Conservation (phyloP, 2,113 vertebrate genomes). For the Brevimyrus niger region DNA sequence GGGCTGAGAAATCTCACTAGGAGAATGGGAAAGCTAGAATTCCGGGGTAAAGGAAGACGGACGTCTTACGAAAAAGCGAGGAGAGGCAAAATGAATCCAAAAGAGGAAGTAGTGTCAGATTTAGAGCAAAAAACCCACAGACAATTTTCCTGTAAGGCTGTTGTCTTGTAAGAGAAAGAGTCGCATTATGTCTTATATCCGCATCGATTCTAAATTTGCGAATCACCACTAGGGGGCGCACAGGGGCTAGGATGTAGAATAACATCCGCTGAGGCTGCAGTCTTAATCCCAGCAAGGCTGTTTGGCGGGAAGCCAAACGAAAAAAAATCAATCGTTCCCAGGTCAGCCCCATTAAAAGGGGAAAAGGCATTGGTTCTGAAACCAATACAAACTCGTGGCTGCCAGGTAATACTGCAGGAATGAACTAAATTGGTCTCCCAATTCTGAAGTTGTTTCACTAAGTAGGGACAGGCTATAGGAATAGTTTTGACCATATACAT, state of each 20-base stretch:
- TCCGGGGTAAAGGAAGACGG: background rate
- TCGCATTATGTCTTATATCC: background rate
- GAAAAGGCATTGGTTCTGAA: background rate
- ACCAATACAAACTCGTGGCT: background rate
- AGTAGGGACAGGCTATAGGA: background rate
- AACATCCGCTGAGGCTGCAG: background rate
- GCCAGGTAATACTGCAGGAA: background rate
- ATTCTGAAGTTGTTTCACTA: background rate
- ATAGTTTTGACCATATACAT: background rate
- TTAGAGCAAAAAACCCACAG: background rate
- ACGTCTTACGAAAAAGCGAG: too few species aligned
- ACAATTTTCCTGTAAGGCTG: background rate
- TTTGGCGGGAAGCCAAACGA: background rate
- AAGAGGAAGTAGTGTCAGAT: background rate
- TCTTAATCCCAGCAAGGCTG: background rate
- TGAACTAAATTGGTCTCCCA: background rate
- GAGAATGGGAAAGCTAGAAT: background rate
- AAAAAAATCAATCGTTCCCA: background rate
- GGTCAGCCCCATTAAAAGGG: background rate
- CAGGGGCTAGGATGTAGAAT: background rate
- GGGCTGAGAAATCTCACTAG: background rate
- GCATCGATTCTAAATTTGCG: background rate
- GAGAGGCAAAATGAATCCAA: background rate
- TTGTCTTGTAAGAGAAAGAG: background rate
- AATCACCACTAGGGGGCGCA: background rate